Evolutionary conservation across 53 echinoderm and acorn worm genomes (phyloP), one percentile per base, ranked within the genome.

Genomic region (Echinarachnius parma): DNA sequence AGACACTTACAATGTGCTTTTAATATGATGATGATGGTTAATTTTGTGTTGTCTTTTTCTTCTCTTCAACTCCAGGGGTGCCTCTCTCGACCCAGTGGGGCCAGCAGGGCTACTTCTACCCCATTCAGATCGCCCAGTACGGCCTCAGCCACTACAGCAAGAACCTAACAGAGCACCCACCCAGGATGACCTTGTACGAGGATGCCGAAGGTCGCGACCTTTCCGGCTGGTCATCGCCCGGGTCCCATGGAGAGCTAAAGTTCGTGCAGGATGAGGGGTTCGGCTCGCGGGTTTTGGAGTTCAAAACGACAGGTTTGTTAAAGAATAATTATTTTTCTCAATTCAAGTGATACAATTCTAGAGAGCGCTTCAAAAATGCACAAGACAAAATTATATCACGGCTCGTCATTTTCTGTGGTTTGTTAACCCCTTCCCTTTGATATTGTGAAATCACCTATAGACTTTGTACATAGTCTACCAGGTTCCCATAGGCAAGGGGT

Each of bases 11-110:
- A n/a, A n/a, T n/a, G n/a, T n/a, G n/a, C n/a, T n/a, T n/a, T n/a
- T n/a, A n/a, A n/a, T n/a, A n/a, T n/a, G n/a, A n/a, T n/a, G n/a
- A n/a, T n/a, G n/a, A n/a, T n/a, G n/a, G n/a, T n/a, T n/a, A n/a
- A n/a, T n/a, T n/a, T n/a, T n/a, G n/a, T 13, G 19, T 24, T 27
- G 8, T 24, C 18, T 59, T 1, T 58, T 46, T 27, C 30, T 14
- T 25, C 13, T 58, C 45, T 19, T 28, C 27, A 8, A 47, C 33
- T 44, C 5, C 61, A 96, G 98, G 98, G 72, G 98, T 98, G 11
- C 98, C 98, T 13, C 79, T 96, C n/a, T 91, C 98, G 13, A 91
- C 88, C 15, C 98, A 96, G 75, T 96, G 98, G 98, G 98, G 82
- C 10, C 82, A 83, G 13, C 88, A 92, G 50, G 92, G 98, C 25